Percentiles rank a stretch among this genome's conserved stretches.
phyloP scores from a whole-genome alignment of 1,140 invertebrate genomes.

The Eciton burchellii region DNA sequence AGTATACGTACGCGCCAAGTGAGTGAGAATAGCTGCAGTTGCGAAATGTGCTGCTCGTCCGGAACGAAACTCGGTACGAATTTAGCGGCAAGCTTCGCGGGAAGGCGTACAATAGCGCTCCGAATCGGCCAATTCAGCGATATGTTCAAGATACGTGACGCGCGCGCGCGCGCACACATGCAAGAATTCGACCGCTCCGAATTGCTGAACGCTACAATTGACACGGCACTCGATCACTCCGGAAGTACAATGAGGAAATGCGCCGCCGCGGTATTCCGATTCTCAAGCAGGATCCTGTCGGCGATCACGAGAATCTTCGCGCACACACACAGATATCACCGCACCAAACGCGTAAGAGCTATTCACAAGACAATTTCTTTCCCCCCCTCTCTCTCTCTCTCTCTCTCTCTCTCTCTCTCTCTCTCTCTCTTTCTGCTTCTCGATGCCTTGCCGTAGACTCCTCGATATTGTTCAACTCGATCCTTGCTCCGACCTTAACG shows the following conservation, averaged over 20 bases:
- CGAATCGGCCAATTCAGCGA: no score
- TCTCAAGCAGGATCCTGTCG: not conserved
- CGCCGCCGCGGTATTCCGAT: not conserved
- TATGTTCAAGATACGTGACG: not conserved
- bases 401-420: not conserved
- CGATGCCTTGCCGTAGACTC: not conserved
- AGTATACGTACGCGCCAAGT: not conserved
- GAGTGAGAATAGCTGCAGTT: not conserved
- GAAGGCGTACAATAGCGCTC: not conserved
- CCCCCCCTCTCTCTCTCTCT: not conserved
- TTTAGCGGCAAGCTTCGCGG: not conserved
- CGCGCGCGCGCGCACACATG: not conserved
- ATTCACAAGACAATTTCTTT: not conserved
- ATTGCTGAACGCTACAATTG: not conserved
- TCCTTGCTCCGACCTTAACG: not conserved
- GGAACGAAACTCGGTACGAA: not conserved
- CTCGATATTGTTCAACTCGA: not conserved
- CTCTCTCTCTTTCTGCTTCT: not conserved
- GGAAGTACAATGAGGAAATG: not conserved
- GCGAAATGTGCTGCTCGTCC: not conserved
- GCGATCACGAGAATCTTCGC: not conserved
- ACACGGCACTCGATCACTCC: slow-evolving; percentile 21
- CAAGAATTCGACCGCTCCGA: no score
- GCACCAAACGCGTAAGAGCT: slow-evolving; percentile 3
- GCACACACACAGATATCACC: not conserved